A percentile compares a stretch with the other conserved stretches of the same genome.
Conservation (phyloP, 2,113 vertebrate genomes). For the Gambusia affinis region DNA sequence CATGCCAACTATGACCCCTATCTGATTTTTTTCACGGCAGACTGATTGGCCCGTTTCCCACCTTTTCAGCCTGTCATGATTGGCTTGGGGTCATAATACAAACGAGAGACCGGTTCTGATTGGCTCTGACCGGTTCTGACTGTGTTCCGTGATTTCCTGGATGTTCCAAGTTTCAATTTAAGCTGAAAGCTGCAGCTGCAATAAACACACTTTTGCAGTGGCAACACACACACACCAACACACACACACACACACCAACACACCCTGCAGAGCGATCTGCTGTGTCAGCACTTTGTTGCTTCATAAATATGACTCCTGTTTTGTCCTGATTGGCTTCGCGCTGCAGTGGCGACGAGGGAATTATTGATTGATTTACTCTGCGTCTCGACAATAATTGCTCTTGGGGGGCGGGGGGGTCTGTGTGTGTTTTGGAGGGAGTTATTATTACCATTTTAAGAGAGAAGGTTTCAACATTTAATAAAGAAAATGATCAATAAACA, state of each 20-base stretch:
- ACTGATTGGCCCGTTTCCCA: too few species aligned
- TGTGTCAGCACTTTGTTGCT: conserved; percentile 55
- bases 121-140: too few species aligned
- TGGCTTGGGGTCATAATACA: too few species aligned
- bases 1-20: too few species aligned
- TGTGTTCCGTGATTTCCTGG: background rate
- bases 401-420: background rate
- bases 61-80: too few species aligned
- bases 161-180: background rate
- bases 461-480: conserved; percentile 38
- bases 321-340: conserved; percentile 52
- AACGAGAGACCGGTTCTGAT: too few species aligned
- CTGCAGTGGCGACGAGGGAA: conserved; percentile 34
- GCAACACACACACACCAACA: conserved; percentile 1
- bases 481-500: conserved; percentile 41
- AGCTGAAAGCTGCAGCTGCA: background rate
- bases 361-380: conserved; percentile 61
- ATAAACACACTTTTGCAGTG: background rate
- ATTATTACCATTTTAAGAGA: conserved; percentile 40
- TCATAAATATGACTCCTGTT: conserved; percentile 68
- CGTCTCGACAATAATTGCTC: conserved; percentile 36
- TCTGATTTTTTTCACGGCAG: too few species aligned
- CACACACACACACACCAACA: conserved; percentile 9
- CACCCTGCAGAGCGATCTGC: conserved; percentile 22
- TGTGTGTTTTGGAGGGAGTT: background rate